Evolutionary conservation across 2,888 invertebrate species (phyloP), one percentile per base, ranked within the genome.

Genomic region (Heliconius ismenius): DNA sequence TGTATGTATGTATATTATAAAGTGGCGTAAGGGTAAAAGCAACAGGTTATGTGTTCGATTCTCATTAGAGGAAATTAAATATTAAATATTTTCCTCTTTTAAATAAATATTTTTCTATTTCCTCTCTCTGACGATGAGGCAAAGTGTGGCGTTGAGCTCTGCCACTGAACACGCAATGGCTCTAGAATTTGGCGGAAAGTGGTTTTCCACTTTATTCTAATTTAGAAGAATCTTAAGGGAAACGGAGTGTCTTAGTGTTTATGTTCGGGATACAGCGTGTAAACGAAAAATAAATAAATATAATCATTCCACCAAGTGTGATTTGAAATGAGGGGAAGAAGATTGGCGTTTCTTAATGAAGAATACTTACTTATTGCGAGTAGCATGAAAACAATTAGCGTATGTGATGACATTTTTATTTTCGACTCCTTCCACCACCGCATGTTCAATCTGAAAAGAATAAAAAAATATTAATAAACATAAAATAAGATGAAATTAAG

Each of bases 351-450:
- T 7, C 18, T 7, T 7, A 1, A 18, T 49, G 4, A 62, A 26
- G 24, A 43, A 18, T 15, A 87, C 90, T 89, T 80, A 91, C 91
- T 85, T 79, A 89, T 85, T 67, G 85, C 79, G 64, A 88, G 76
- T 39, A 88, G 67, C 4, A 83, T 79, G 67, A 86, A 77, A 21
- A 87, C 78, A 32, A 90, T 60, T 21, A 84, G 15, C 58, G 60
- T 81, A 76, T 85, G 85, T 79, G 85, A 74, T 68, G 82, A 83
- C 85, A 88, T 87, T 74, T 81, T 85, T 83, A 82, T 83, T 68
- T 83, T 83, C 64, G 84, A 81, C 68, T 81, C 83, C 80, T 81
- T 85, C 83, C 84, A 86, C 90, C 89, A 88, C 89, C 91, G 87
- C 92, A 92, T 92, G 43, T 39, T 70, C 3, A 18, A 43, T 60